Conservation (phyloP, 2,113 vertebrate genomes). For the Serilophus lunatus region DNA sequence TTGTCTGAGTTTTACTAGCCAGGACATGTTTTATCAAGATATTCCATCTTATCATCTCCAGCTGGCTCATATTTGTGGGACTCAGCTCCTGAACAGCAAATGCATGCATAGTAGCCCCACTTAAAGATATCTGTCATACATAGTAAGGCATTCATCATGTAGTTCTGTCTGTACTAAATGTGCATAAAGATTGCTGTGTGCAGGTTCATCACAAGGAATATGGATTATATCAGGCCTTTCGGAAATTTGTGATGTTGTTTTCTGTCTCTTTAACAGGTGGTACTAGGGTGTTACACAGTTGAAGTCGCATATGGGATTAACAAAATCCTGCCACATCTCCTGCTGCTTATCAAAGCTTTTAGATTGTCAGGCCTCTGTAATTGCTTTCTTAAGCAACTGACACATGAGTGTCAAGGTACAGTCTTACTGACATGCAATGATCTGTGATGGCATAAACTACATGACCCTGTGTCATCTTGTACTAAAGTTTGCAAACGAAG, state of each 20-base stretch:
- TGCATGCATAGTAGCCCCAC: not conserved
- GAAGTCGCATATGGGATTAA: not conserved
- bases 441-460: not conserved
- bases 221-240: not conserved
- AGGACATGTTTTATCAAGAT: not conserved
- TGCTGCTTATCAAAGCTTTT: not conserved
- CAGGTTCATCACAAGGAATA: not conserved
- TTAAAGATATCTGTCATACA: accelerated
- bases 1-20: not conserved
- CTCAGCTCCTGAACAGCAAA: not conserved
- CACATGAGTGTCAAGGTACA: not conserved
- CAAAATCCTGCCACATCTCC: not conserved
- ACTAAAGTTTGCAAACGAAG: not conserved
- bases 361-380: not conserved
- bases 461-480: not conserved
- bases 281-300: not conserved
- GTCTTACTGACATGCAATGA: not conserved
- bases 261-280: not conserved
- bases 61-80: not conserved
- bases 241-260: not conserved
- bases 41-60: not conserved
- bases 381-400: not conserved
- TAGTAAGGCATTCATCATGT: not conserved
- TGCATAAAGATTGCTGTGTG: not conserved
- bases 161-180: not conserved